Evolutionary conservation across 1,140 invertebrate species (phyloP).

Genomic region (Aphelenchoides besseyi): DNA sequence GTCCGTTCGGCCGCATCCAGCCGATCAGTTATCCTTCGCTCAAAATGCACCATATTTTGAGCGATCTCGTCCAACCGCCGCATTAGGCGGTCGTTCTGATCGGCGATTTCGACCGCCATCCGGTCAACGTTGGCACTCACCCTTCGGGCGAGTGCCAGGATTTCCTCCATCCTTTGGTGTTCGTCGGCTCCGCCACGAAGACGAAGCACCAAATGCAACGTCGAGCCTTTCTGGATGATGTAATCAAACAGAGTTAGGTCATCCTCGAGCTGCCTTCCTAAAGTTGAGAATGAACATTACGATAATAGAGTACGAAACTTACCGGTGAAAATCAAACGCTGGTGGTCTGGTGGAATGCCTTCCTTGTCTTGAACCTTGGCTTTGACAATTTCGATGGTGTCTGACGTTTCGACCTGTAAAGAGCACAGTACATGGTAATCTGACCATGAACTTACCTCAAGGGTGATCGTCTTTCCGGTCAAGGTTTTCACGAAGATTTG

Average conservation of each 20-base stretch:
- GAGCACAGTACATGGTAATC: conserved; percentile 66
- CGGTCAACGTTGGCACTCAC: too few relatives aligned
- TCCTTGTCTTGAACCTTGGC: conserved; percentile 67
- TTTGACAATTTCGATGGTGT: conserved; percentile 65
- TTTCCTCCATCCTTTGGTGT: too few relatives aligned
- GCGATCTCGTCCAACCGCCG: too few relatives aligned
- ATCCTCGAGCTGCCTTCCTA: conserved; percentile 82
- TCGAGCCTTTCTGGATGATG: conserved; percentile 80
- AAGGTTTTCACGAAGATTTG: conserved; percentile 68
- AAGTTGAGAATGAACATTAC: neutral
- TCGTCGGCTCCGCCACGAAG: too few relatives aligned
- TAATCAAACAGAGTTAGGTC: conserved; percentile 85
- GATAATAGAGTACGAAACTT: neutral
- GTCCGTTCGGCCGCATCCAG: too few relatives aligned
- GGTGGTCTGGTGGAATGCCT: conserved; percentile 65
- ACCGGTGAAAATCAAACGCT: conserved; percentile 60
- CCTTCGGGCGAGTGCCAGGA: too few relatives aligned
- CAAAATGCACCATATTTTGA: too few relatives aligned
- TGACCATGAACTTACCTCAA: conserved; percentile 64
- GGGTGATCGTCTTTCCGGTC: conserved; percentile 66
- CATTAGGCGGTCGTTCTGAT: too few relatives aligned
- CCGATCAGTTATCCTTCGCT: too few relatives aligned
- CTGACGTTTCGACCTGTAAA: conserved; percentile 66
- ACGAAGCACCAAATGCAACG: conserved; percentile 70
- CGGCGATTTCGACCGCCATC: too few relatives aligned